These are phyloP conservation scores for Camelus dromedarius DNA, from an alignment of 2,113 vertebrate species.

Conservation along the genomic window DNA sequence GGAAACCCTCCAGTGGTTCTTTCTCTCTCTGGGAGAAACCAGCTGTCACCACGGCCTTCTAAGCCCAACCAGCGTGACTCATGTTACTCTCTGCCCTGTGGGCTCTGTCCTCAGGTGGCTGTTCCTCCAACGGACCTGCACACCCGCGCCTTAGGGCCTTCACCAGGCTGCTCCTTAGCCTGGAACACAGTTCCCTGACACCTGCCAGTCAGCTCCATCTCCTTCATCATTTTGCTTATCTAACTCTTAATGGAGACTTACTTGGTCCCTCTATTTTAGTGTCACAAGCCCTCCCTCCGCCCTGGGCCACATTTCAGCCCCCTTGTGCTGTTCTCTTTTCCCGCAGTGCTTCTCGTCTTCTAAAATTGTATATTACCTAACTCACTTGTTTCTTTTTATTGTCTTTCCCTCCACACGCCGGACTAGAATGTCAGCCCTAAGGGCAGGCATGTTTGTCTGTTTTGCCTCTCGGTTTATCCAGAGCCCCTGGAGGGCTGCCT, in stretches of 20 bases:
- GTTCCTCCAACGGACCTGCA: too few relatives aligned
- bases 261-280: background rate
- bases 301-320: background rate
- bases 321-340: background rate
- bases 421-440: background rate
- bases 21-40: background rate
- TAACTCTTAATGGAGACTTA: background rate
- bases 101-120: accelerated
- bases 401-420: background rate
- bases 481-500: background rate
- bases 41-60: background rate
- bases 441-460: background rate
- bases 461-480: background rate
- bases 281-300: accelerated
- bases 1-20: background rate
- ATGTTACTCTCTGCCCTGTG: background rate
- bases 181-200: background rate
- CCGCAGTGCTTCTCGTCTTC: background rate
- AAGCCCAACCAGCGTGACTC: background rate
- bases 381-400: background rate
- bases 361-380: background rate
- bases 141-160: background rate
- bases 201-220: background rate
- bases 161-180: background rate
- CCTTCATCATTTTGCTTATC: background rate